These are phyloP conservation scores for Stegophylla sp. DNA, from an alignment of 2,888 invertebrate genomes.

Conservation along the genomic window DNA sequence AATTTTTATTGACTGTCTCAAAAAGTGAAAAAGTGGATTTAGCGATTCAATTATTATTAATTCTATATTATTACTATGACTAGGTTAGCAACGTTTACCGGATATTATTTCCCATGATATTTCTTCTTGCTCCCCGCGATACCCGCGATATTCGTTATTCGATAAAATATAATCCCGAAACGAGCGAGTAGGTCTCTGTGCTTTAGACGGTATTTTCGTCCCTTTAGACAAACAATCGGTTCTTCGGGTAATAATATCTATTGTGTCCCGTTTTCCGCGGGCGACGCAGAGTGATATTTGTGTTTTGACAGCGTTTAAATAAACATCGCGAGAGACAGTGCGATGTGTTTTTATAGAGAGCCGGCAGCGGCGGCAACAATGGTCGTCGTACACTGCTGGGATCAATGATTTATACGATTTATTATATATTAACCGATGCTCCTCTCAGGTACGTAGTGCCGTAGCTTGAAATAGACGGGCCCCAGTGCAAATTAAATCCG, in stretches of 20 bases:
- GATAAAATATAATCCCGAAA: constrained; percentile 50
- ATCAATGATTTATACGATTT: constrained; percentile 53
- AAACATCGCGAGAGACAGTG: constrained; percentile 49
- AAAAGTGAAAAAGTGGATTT: no score
- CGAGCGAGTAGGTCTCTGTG: no score
- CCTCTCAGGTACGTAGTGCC: constrained; percentile 11
- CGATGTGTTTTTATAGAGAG: constrained; percentile 52
- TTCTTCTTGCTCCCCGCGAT: not conserved
- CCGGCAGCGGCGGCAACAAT: no score
- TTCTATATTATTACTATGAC: no score
- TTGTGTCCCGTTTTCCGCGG: constrained; percentile 47
- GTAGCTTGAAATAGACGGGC: no score
- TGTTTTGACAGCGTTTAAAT: constrained; percentile 57
- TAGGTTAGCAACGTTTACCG: no score
- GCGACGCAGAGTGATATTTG: constrained; percentile 39
- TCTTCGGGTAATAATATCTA: constrained; percentile 31
- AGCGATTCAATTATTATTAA: no score
- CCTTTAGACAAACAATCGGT: constrained; percentile 51
- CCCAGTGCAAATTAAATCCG: no score
- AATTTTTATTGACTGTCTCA: no score
- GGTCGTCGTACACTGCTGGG: no score
- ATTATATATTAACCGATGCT: no score
- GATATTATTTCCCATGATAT: not conserved
- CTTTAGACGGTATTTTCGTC: constrained; percentile 31
- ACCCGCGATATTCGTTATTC: constrained; percentile 16